Conservation (phyloP, 2,888 invertebrate species). For the Torymus aiolomorphi region DNA sequence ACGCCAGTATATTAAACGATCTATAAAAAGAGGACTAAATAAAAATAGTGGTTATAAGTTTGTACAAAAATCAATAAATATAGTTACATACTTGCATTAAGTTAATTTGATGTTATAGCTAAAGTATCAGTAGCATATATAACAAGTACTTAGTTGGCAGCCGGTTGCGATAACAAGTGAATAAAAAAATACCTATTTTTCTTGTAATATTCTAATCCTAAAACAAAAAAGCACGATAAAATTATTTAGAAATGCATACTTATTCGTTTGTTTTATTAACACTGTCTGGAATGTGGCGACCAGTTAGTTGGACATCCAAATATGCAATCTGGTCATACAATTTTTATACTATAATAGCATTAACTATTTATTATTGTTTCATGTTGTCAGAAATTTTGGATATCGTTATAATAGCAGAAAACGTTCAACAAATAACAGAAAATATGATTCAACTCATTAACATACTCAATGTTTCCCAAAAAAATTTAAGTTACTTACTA, state of each 20-base stretch:
- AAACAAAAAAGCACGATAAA: background rate
- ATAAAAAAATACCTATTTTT: too few relatives aligned
- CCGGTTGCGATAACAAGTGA: too few relatives aligned
- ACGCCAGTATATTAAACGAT: too few relatives aligned
- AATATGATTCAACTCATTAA: slow-evolving; percentile 44
- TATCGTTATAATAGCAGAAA: slow-evolving; percentile 26
- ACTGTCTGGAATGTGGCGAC: slow-evolving; percentile 27
- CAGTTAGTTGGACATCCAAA: slow-evolving; percentile 19
- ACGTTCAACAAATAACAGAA: slow-evolving; percentile 30
- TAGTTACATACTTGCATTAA: too few relatives aligned
- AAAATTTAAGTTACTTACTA: slow-evolving; percentile 1
- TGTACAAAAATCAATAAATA: too few relatives aligned
- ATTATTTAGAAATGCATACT: slow-evolving; percentile 43
- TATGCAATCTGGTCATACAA: background rate
- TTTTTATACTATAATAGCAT: background rate
- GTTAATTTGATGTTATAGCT: too few relatives aligned
- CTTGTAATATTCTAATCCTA: too few relatives aligned
- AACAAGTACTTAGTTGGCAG: too few relatives aligned
- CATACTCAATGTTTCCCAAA: slow-evolving; percentile 28
- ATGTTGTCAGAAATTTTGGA: slow-evolving; percentile 45
- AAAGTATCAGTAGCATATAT: too few relatives aligned
- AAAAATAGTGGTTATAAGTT: too few relatives aligned
- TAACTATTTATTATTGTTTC: slow-evolving; percentile 22
- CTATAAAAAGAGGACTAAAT: too few relatives aligned
- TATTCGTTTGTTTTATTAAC: slow-evolving; percentile 26